These are phyloP conservation scores for Garrulus glandarius DNA, from an alignment of 2,797 vertebrate species.

Conservation along the genomic window DNA sequence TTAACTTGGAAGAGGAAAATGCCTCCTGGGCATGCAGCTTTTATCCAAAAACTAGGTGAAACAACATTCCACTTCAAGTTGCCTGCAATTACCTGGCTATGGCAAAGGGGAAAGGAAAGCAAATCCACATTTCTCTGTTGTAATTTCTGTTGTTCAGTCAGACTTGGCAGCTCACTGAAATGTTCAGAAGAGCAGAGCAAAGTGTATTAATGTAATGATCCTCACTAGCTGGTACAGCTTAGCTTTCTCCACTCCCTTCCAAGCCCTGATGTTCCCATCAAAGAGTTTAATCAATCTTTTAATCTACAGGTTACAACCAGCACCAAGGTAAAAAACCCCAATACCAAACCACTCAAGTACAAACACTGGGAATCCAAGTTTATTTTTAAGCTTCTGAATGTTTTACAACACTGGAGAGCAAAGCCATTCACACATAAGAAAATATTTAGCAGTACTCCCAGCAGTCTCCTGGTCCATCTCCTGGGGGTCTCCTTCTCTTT, in stretches of 20 bases:
- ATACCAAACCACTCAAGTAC: neutral
- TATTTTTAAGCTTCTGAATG: neutral
- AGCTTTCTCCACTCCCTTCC: neutral
- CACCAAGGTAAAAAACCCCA: fast-evolving
- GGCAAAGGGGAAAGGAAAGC: neutral
- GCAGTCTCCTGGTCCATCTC: neutral
- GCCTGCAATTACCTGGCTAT: neutral
- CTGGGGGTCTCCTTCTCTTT: neutral
- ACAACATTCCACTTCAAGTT: neutral
- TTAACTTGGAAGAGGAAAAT: neutral
- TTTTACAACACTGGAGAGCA: neutral
- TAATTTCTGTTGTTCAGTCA: neutral
- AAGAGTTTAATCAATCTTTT: neutral
- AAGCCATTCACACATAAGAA: neutral
- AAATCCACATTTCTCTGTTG: neutral
- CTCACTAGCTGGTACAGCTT: neutral
- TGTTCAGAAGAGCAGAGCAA: neutral
- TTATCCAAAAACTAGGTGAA: neutral
- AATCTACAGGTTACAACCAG: neutral
- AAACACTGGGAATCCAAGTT: neutral
- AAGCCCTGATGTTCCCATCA: neutral
- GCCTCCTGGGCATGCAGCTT: neutral
- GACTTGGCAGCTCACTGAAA: neutral
- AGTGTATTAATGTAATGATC: neutral
- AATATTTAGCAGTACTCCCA: neutral